phyloP scores from a whole-genome alignment of 2,113 vertebrate genomes.

The Salvelinus namaycush region DNA sequence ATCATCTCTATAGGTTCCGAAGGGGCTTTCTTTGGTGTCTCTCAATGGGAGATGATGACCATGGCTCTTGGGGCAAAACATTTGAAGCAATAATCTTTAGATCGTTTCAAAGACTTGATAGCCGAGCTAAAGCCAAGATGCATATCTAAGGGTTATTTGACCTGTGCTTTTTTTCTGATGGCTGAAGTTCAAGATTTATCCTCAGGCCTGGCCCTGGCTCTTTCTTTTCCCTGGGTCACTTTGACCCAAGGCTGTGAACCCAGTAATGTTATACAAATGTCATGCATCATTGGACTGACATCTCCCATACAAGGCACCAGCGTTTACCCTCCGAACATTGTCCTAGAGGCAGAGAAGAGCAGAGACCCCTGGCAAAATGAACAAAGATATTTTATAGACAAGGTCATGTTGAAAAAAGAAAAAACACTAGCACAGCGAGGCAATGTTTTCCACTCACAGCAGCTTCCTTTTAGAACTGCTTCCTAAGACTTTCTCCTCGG shows the following conservation, averaged over 20 bases:
- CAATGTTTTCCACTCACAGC: slow-evolving; percentile 25
- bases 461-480: slow-evolving; percentile 1
- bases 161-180: slow-evolving; percentile 43
- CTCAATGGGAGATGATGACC: slow-evolving; percentile 21
- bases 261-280: slow-evolving; percentile 66
- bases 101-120: slow-evolving; percentile 33
- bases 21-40: background rate
- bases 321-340: slow-evolving; percentile 30
- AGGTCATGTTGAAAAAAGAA: slow-evolving; percentile 23
- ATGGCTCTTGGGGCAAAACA: slow-evolving; percentile 22
- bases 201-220: slow-evolving; percentile 28
- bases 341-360: slow-evolving; percentile 25
- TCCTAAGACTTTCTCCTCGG: background rate
- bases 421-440: slow-evolving; percentile 8
- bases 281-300: slow-evolving; percentile 52
- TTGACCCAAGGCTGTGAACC: slow-evolving; percentile 50
- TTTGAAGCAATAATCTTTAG: slow-evolving; percentile 28
- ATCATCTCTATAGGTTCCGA: background rate
- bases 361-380: slow-evolving; percentile 35
- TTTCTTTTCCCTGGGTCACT: slow-evolving; percentile 37
- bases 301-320: slow-evolving; percentile 31
- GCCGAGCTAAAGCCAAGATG: slow-evolving; percentile 42
- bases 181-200: slow-evolving; percentile 62
- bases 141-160: slow-evolving; percentile 54
- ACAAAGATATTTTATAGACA: slow-evolving; percentile 46